A percentile compares a stretch with the other conserved stretches of the same genome.
Conservation (phyloP, 2,113 vertebrate genomes). For the Rhadina sibilatrix region DNA sequence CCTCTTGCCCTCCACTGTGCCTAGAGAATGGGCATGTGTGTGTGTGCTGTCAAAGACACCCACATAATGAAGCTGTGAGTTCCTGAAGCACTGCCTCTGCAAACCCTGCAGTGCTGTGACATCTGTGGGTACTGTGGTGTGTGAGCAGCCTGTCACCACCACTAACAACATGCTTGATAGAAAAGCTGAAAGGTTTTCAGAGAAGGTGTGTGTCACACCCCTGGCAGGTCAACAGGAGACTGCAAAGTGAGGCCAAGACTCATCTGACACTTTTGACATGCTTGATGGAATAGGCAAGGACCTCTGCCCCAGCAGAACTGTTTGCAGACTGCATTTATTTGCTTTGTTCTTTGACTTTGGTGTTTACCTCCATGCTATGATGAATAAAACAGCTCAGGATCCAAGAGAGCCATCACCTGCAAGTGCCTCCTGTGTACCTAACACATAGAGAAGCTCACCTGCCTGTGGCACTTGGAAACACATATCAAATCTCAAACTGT, state of each 20-base stretch:
- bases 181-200: background rate
- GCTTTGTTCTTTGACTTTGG: background rate
- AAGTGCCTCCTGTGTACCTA: background rate
- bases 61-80: background rate
- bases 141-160: background rate
- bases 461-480: background rate
- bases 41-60: background rate
- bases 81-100: background rate
- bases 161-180: fast-evolving
- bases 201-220: background rate
- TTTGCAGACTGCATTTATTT: background rate
- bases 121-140: background rate
- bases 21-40: background rate
- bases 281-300: background rate
- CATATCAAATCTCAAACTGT: background rate
- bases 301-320: background rate
- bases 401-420: background rate
- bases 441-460: background rate
- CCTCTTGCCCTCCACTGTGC: background rate
- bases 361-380: background rate
- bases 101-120: background rate
- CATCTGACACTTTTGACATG: background rate
- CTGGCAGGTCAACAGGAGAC: background rate
- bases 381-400: background rate
- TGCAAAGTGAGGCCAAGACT: background rate